Evolutionary conservation across 2,797 vertebrate genomes (phyloP), one percentile per base, ranked within the genome.

Genomic region (Falco cherrug): DNA sequence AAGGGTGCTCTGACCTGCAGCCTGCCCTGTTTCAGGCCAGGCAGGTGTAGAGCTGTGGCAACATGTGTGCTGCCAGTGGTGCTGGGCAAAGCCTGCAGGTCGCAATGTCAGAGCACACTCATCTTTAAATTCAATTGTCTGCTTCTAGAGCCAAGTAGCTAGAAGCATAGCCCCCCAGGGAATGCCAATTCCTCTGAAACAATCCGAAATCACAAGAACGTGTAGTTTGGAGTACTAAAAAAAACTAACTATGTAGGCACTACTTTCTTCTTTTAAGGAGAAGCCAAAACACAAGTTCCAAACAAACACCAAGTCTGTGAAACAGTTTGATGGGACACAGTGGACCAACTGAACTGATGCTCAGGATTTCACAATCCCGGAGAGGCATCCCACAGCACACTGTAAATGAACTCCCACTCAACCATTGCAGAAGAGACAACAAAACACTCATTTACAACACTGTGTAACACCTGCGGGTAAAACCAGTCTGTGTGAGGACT

Each of bases 401-500:
- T 39, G 39, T 50, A 78, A 91, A 75, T 9, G 75, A 95, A 77
- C 91, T 91, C 92, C 95, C 78, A 95, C 92, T 91, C 78, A 78
- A 11, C 13, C 50, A 4, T 7, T 26, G 54, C 1, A 68, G 28
- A 77, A 88, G 13, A 91, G 70, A 43, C 74, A 92, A 84, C 41
- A 75, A 75, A 90, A 73, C 54, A 48, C 70, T 48, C 16, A 13
- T 70, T 93, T 70, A 84, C 81, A 94, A 28, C 68, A 54, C 64
- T 64, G 35, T 60, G 45, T 22, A 63, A 57, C 61, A 79, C 69
- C 54, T 87, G 51, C 93, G 95, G 88, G 95, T 94, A 93, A 87
- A 96, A 96, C 92, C 90, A 94, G 93, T 92, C 95, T 69, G 70
- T 84, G 59, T 18, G 47, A 95, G 86, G 70, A 90, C 83, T 90